Evolutionary conservation across 2,113 vertebrate genomes (phyloP), one percentile per base, ranked within the genome.

Genomic region (Lepidothrix coronata): DNA sequence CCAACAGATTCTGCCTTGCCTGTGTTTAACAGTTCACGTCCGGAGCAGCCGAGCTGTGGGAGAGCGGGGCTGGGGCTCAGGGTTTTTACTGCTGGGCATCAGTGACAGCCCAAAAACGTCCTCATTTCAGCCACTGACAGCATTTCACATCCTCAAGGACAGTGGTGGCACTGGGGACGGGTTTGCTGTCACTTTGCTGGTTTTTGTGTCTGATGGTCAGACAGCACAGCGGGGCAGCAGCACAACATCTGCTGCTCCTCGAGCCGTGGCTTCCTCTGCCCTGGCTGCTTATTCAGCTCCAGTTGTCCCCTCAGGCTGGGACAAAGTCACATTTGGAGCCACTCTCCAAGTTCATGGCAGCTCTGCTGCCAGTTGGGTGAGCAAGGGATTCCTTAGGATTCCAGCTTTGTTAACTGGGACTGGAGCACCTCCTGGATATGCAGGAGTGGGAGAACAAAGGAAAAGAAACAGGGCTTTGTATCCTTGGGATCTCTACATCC

Each of bases 351-450:
- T 9, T 51, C 8, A 3, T 1, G 1, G 1, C 70, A 61, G 52
- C 41, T 48, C 21, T 1, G 0, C 54, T 13, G 57, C 13, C 51
- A 31, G 44, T 43, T 77, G 41, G 11, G 4, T 30, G 66, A 74
- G 35, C 15, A 11, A 63, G 66, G 62, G 59, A 55, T n/a, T 6
- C 5, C 35, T 28, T 16, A 14, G 31, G 46, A 8, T 4, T 7
- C 37, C 48, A 12, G 6, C 3, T 80, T 16, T 3, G 6, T 13
- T 6, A 23, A 37, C 20, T 4, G 22, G 66, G 62, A n/a, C 41
- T 61, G n/a, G 44, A 0, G 6, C 54, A 4, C 3, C 4, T 3
- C 5, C 0, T 1, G 37, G 61, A 22, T 27, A 4, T 0, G 7
- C 8, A 28, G 58, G 61, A 12, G 31, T 14, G 51, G 27, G 39